A percentile compares a stretch with the other conserved stretches of the same genome.
Conservation (phyloP, 2,888 invertebrate species). For the Ennomos quercinarius region DNA sequence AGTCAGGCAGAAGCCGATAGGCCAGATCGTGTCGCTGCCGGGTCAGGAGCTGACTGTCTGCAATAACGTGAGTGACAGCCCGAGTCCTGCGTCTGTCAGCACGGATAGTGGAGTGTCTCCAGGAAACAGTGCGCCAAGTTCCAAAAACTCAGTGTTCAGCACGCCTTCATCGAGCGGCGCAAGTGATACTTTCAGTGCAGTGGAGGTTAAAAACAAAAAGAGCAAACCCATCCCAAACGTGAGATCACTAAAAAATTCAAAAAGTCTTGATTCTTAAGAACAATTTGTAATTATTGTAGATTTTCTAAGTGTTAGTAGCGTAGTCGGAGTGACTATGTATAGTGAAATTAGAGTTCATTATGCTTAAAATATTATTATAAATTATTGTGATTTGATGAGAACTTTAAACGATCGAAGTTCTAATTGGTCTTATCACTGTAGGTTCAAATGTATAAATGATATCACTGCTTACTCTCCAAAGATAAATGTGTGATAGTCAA, state of each 20-base stretch:
- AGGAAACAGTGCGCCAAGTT: constrained; percentile 73
- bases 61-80: constrained; percentile 73
- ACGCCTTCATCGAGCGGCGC: constrained; percentile 52
- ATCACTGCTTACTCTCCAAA: constrained; percentile 41
- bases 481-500: constrained; percentile 17
- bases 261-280: constrained; percentile 79
- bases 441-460: constrained; percentile 45
- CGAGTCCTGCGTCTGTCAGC: constrained; percentile 77
- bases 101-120: constrained; percentile 79
- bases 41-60: constrained; percentile 80
- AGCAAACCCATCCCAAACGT: constrained; percentile 62
- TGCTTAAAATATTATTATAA: constrained; percentile 63
- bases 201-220: constrained; percentile 71
- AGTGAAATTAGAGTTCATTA: constrained; percentile 77
- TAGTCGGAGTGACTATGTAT: constrained; percentile 62
- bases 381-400: constrained; percentile 56
- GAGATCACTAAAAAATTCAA: constrained; percentile 78
- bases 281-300: constrained; percentile 82
- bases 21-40: constrained; percentile 77
- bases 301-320: constrained; percentile 82
- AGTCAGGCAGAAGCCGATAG: constrained; percentile 81
- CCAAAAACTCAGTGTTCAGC: constrained; percentile 71
- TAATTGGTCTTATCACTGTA: constrained; percentile 59
- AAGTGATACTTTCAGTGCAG: constrained; percentile 54
- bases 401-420: constrained; percentile 67